Evolutionary conservation across 1,140 invertebrate species (phyloP), one percentile per base, ranked within the genome.

Genomic region (Brachionus asplanchnoidis): DNA sequence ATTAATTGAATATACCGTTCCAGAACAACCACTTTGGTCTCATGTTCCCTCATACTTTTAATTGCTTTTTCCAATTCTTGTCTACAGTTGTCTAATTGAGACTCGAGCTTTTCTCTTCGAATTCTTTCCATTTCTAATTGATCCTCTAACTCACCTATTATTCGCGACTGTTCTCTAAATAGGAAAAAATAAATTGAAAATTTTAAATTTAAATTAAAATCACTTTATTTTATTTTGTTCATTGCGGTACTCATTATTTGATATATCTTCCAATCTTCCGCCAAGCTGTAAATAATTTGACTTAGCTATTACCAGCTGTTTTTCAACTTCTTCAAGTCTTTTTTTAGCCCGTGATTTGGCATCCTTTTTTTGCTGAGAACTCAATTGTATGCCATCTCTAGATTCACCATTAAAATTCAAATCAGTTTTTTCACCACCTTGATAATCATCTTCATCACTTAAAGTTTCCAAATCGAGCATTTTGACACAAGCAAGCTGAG

Each of bases 251-350:
- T 40, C 87, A 65, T 50, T 87, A 80, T 84, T 87, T 86, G 83
- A 87, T 86, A 84, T 89, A 88, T 90, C 89, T 11, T 86, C 65
- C 44, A 90, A 42, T 20, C 86, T 86, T 11, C 90, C 90, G 40
- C 90, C 90, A n/a, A 90, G 85, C 85, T 90, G 89, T 23, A 87
- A 86, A 85, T 87, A 90, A 84, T 90, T 90, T 79, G 87, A 88
- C 79, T 89, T 89, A 26, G 90, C 89, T 32, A 90, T 87, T 36
- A 89, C 88, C 28, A 89, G 53, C 23, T 88, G 85, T 77, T 88
- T 86, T 80, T 89, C 87, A n/a, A 90, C 78, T 66, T 90, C 89
- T 28, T 89, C 87, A 50, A 90, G 84, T 66, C 87, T 88, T 73
- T 87, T 86, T 85, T 88, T 88, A n/a, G 89, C 89, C 65, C 89